Conservation (phyloP, 2,888 invertebrate genomes). For the Cataglyphis albicans region DNA sequence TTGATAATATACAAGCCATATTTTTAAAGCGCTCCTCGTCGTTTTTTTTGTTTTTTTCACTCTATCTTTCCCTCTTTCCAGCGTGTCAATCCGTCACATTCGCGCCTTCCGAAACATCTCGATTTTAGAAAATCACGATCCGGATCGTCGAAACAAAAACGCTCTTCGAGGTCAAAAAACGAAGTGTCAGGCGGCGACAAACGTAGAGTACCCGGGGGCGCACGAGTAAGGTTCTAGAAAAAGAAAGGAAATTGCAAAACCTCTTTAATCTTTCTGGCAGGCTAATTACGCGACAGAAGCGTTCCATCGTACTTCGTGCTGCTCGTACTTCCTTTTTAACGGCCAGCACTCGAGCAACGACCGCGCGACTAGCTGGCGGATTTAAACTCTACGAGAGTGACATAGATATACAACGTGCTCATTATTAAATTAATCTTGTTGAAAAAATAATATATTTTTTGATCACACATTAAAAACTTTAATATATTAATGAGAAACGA, state of each 20-base stretch:
- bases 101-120: conserved; percentile 44
- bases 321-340: conserved; percentile 46
- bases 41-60: background rate
- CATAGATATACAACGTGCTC: background rate
- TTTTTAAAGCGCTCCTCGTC: background rate
- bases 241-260: conserved; percentile 55
- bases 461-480: conserved; percentile 9
- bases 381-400: conserved; percentile 5
- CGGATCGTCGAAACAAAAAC: background rate
- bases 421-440: conserved; percentile 2
- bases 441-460: conserved; percentile 7
- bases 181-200: background rate
- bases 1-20: conserved; percentile 17
- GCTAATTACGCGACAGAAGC: conserved; percentile 66
- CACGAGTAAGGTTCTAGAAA: background rate
- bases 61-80: conserved; percentile 7
- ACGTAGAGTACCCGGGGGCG: background rate
- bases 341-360: background rate
- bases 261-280: conserved; percentile 69
- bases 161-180: conserved; percentile 8
- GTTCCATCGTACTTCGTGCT: conserved; percentile 43
- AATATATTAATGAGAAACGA: conserved; percentile 22
- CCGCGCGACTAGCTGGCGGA: background rate
- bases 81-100: conserved; percentile 25
- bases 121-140: conserved; percentile 55